These are phyloP conservation scores for Alitta virens DNA, from an alignment of 2,888 invertebrate genomes.

Conservation along the genomic window DNA sequence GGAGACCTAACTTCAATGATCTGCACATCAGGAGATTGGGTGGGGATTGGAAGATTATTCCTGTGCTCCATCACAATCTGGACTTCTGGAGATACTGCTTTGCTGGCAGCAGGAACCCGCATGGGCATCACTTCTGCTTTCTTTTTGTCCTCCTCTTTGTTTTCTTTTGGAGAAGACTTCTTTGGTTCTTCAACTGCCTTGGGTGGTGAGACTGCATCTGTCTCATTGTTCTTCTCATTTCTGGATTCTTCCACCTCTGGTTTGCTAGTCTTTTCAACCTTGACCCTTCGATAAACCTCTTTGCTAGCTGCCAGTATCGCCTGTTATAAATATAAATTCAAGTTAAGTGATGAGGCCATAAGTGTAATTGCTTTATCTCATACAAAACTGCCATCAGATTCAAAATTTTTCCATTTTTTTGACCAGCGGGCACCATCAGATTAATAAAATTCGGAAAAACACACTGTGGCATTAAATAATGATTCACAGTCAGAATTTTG, in stretches of 20 bases:
- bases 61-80: not conserved
- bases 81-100: slow-evolving; percentile 4
- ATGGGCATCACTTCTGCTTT: not conserved
- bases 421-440: too few species aligned
- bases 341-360: too few species aligned
- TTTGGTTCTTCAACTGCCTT: not conserved
- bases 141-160: not conserved
- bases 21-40: slow-evolving; percentile 23
- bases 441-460: too few species aligned
- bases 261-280: not conserved
- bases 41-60: not conserved
- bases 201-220: not conserved
- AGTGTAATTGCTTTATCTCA: too few species aligned
- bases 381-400: too few species aligned
- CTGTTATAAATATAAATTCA: too few species aligned
- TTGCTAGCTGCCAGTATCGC: slow-evolving; percentile 15
- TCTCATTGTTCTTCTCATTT: not conserved
- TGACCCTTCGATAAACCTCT: slow-evolving; percentile 4
- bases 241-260: not conserved
- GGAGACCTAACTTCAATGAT: slow-evolving; percentile 20
- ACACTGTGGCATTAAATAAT: too few species aligned
- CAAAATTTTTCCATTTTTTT: too few species aligned
- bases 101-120: slow-evolving; percentile 1
- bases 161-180: not conserved
- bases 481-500: too few species aligned